phyloP scores from a whole-genome alignment of 2,888 invertebrate species.

The Lamellibrachia satsuma region DNA sequence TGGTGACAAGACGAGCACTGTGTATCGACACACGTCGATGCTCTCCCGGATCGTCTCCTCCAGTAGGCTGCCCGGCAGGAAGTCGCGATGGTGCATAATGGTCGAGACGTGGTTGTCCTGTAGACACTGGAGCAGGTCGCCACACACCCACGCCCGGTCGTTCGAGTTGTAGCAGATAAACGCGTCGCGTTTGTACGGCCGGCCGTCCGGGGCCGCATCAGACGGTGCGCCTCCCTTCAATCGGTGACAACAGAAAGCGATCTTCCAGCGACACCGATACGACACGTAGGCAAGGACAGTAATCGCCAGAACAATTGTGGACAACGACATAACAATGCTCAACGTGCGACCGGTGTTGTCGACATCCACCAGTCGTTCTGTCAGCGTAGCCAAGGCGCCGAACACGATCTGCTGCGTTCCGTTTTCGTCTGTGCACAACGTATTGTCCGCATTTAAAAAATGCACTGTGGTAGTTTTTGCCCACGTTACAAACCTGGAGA shows the following conservation, averaged over 20 bases:
- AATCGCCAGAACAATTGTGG: neutral
- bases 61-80: conserved; percentile 18
- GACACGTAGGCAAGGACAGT: neutral
- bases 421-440: neutral
- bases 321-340: neutral
- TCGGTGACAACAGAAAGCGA: neutral
- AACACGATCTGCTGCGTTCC: neutral
- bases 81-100: neutral
- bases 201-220: neutral
- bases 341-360: neutral
- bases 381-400: neutral
- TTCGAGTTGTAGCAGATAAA: neutral
- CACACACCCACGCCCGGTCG: neutral
- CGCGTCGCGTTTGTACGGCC: neutral
- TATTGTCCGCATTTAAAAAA: neutral
- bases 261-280: neutral
- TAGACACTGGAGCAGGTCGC: neutral
- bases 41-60: conserved; percentile 17
- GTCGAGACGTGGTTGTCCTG: neutral
- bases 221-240: neutral
- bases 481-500: neutral
- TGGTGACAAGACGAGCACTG: neutral
- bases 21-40: conserved; percentile 7
- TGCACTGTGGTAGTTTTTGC: neutral
- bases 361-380: neutral